Conservation (phyloP, 2,113 vertebrate species). For the Boleophthalmus pectinirostris region DNA sequence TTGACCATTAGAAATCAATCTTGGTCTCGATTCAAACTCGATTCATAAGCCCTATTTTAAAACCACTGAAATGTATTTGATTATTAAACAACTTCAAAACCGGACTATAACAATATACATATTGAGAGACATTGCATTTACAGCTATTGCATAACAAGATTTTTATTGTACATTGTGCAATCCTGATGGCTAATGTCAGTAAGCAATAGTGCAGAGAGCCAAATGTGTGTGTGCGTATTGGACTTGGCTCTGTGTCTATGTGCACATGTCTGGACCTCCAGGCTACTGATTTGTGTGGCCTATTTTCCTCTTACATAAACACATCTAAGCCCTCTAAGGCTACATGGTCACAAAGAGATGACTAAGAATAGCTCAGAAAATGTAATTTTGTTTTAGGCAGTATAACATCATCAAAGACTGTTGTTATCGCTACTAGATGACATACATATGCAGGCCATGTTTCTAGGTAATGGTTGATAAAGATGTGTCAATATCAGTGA, state of each 20-base stretch:
- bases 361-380: constrained; percentile 58
- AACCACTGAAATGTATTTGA: background rate
- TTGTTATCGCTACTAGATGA: constrained; percentile 20
- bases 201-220: constrained; percentile 20
- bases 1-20: background rate
- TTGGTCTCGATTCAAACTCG: background rate
- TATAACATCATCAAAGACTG: constrained; percentile 25
- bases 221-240: background rate
- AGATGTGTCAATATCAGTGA: constrained; percentile 13
- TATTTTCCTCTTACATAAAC: constrained; percentile 58
- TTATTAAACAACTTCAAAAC: background rate
- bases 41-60: background rate
- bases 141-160: background rate
- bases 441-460: constrained; percentile 7
- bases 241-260: background rate
- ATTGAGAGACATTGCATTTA: background rate
- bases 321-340: constrained; percentile 53
- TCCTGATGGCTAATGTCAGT: constrained; percentile 10
- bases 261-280: constrained; percentile 28
- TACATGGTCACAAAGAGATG: constrained; percentile 53
- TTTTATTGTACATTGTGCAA: background rate
- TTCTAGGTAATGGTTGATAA: constrained; percentile 39
- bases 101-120: background rate
- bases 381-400: constrained; percentile 46
- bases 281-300: constrained; percentile 49